Evolutionary conservation across 1,140 invertebrate genomes (phyloP).

Genomic region (Neotoxoptera formosana): DNA sequence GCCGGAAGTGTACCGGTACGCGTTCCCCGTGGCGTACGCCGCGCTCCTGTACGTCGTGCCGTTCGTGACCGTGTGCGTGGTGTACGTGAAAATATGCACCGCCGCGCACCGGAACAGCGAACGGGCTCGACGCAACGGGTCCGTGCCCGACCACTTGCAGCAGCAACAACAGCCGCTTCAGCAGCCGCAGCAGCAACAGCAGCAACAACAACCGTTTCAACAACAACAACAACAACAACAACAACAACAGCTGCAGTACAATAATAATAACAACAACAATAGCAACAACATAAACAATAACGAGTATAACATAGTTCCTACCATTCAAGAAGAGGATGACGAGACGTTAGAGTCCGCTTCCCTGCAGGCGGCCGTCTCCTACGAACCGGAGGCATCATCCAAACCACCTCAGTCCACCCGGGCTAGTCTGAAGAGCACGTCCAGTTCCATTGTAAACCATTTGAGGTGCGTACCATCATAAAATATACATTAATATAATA

Average conservation of each 20-base stretch:
- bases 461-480: slow-evolving; percentile 65
- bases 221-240: slow-evolving; percentile 26
- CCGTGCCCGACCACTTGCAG: slow-evolving; percentile 57
- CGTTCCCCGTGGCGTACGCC: slow-evolving; percentile 60
- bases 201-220: not conserved
- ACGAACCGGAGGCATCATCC: slow-evolving; percentile 5
- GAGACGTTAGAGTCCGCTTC: slow-evolving; percentile 38
- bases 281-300: slow-evolving; percentile 58
- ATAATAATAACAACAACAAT: slow-evolving; percentile 4
- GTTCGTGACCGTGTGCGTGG: slow-evolving; percentile 66
- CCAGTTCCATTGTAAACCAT: slow-evolving; percentile 69
- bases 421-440: slow-evolving; percentile 61
- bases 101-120: slow-evolving; percentile 67
- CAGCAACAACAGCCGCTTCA: not conserved
- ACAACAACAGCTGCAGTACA: not conserved
- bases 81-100: slow-evolving; percentile 67
- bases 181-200: not conserved
- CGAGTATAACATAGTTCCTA: slow-evolving; percentile 61
- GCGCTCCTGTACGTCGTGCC: slow-evolving; percentile 65
- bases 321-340: slow-evolving; percentile 60
- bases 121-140: slow-evolving; percentile 67
- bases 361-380: not conserved
- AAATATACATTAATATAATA: not conserved
- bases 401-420: slow-evolving; percentile 58
- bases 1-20: slow-evolving; percentile 51